Conservation (phyloP, 2,113 vertebrate species). For the Ptilonorhynchus violaceus region DNA sequence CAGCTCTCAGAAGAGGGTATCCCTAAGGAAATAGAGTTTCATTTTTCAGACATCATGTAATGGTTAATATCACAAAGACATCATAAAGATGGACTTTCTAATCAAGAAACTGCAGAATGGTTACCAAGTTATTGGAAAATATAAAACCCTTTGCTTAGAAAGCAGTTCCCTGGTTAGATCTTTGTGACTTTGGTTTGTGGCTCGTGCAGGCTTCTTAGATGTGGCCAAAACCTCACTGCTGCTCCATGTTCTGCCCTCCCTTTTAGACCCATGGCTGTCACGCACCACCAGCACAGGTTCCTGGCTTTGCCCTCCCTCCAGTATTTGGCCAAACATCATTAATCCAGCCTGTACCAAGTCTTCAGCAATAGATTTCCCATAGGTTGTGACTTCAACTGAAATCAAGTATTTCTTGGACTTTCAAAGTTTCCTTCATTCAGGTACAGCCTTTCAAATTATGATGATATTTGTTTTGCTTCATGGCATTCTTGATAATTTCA, state of each 20-base stretch:
- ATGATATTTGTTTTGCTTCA: not conserved
- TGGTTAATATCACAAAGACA: not conserved
- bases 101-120: not conserved
- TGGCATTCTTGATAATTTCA: not conserved
- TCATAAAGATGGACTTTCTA: not conserved
- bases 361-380: not conserved
- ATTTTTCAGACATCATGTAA: not conserved
- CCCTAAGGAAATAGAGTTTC: not conserved
- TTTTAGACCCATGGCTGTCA: not conserved
- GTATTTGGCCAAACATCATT: not conserved
- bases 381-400: not conserved
- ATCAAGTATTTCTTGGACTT: not conserved
- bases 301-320: not conserved
- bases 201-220: accelerated
- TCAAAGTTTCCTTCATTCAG: not conserved
- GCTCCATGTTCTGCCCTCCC: not conserved
- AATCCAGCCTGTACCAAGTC: not conserved
- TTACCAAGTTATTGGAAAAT: not conserved
- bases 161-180: not conserved
- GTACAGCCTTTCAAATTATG: not conserved
- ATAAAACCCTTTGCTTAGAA: not conserved
- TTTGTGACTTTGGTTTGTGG: not conserved
- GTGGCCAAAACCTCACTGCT: not conserved
- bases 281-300: not conserved
- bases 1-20: not conserved